Base-by-base conservation (phyloP, 2,797 vertebrate species). In the Cryptoprocta ferox region DNA sequence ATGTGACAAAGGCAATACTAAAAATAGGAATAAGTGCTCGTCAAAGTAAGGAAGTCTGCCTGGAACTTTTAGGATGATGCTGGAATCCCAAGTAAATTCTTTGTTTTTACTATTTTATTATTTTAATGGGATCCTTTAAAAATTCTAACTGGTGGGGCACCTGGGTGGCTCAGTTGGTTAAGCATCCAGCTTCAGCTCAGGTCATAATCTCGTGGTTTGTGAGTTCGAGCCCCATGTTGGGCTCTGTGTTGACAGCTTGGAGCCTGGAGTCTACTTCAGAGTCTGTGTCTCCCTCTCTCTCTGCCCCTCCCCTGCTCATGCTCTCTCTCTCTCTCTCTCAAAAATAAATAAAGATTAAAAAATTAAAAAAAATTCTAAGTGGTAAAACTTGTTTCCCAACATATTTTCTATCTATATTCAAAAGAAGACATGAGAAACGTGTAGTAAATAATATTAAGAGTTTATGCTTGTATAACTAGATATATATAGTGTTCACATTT, bases 371-470 rank as follows among this genome's bases (percentile, higher is more conserved):
- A 26, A 71, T 66, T 21, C 65, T 45, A 24, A 70, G 61, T 50
- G 19, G n/a, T 48, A 59, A 88, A 85, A 16, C 35, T 89, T 81
- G 61, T 81, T 92, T 61, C 50, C 6, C 39, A 92, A 59, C 45
- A 28, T 39, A 76, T 96, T 93, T 94, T 87, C 59, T 94, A 75
- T 76, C 35, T 42, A 39, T 39, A 53, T 89, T 81, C n/a, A 61
- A 75, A 84, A 88, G 39, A 92, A 50, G 35, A 37, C 35, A 66
- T n/a, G 65, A 75, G 42, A n/a, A 45, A 59, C 3, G 15, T 70
- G 48, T 0, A 61, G 75, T 37, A 53, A 79, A 35, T 61, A 32
- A 68, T 9, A 37, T 19, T 71, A 83, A 93, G 79, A 53, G 37
- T 70, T 71, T 30, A 19, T 37, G 21, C 87, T 35, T 73, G n/a